Evolutionary conservation across 2,888 invertebrate species (phyloP), one percentile per base, ranked within the genome.

Genomic region (Choreutis nemorana): DNA sequence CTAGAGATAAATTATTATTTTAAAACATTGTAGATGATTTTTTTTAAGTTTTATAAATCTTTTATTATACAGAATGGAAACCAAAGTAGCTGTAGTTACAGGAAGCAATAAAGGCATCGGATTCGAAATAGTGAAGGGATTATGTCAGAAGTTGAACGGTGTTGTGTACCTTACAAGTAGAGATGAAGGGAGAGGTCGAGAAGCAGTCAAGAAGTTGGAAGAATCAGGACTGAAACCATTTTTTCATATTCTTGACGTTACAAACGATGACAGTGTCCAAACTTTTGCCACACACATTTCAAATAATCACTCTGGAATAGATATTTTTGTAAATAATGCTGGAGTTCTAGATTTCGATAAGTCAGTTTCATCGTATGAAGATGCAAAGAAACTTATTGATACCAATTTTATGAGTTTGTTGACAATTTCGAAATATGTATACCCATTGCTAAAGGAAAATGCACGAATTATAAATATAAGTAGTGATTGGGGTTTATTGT

Each of bases 381-480:
- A 91, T 67, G 88, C 90, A 3, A 84, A 87, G 54, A 82, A 83
- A 45, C 89, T 91, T 2, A 54, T 88, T 13, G 75, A 75, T 40
- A 84, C 87, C 6, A 93, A 93, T 59, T 91, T 87, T 58, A 86
- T 83, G 58, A 83, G 82, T 33, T 81, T 87, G 31, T 49, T 87
- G 37, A 77, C 81, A 38, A 82, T 88, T 26, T 87, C 89, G 35
- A 75, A 84, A 39, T 66, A 78, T 27, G 55, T 93, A 28, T 89
- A 90, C 63, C 90, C 91, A 7, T 55, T 90, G 15, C 66, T 93
- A 23, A 77, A 81, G 36, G 70, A 84, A 31, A 82, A 87, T 55
- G 89, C 89, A 7, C 81, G 88, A 39, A 86, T 92, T 26, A 87
- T 90, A n/a, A 89, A 91, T 54, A 61, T 92, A 1, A 88, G 89